Percentiles rank a stretch among this genome's conserved stretches.
Conservation (phyloP, 2,797 vertebrate genomes). For the Sebastes minor region DNA sequence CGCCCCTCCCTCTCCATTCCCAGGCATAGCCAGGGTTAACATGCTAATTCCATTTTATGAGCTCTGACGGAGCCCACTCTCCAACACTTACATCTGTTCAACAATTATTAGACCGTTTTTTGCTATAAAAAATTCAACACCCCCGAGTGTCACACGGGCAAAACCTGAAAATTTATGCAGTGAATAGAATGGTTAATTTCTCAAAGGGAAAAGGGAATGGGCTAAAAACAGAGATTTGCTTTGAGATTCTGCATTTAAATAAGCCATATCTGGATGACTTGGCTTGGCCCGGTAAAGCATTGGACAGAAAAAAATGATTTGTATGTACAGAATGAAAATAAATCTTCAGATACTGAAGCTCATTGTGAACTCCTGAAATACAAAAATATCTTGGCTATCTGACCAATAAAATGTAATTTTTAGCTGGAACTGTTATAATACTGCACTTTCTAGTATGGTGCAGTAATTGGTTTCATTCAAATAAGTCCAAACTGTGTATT, state of each 20-base stretch:
- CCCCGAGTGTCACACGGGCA: constrained; percentile 93
- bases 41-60: constrained; percentile 95
- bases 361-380: neutral
- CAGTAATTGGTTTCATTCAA: neutral
- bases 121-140: constrained; percentile 99
- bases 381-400: neutral
- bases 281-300: constrained; percentile 47
- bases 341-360: neutral
- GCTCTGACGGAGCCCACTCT: constrained; percentile 92
- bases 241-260: constrained; percentile 86
- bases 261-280: constrained; percentile 22
- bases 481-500: neutral
- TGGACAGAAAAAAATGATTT: constrained; percentile 24
- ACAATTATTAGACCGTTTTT: constrained; percentile 99
- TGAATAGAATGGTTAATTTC: constrained; percentile 98
- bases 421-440: neutral
- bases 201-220: constrained; percentile 81
- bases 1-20: constrained; percentile 28
- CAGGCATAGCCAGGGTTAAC: constrained; percentile 87
- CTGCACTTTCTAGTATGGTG: too few relatives aligned
- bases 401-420: neutral
- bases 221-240: constrained; percentile 91
- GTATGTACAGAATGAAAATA: constrained; percentile 8
- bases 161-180: constrained; percentile 99
- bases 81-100: constrained; percentile 99